A percentile compares a stretch with the other conserved stretches of the same genome.
Evolutionary conservation across 2,888 invertebrate species (phyloP).

Genomic region (Agrotis clavis): DNA sequence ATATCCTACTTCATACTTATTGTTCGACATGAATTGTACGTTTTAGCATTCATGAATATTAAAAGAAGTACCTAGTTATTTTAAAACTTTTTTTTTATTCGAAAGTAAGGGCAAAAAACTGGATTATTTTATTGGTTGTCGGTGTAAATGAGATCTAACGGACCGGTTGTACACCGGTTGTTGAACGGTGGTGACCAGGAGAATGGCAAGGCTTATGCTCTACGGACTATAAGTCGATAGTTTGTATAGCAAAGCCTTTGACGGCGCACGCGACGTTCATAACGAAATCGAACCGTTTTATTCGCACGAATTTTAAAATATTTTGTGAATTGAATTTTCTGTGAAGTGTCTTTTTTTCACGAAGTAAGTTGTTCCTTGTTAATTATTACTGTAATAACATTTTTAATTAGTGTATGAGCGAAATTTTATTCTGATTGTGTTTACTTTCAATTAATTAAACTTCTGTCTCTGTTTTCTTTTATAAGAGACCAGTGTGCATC

Average conservation of each 20-base stretch:
- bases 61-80: slow-evolving; percentile 16
- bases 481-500: slow-evolving; percentile 1
- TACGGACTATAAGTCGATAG: slow-evolving; percentile 63
- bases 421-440: slow-evolving; percentile 6
- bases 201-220: slow-evolving; percentile 70
- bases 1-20: slow-evolving; percentile 45
- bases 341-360: slow-evolving; percentile 41
- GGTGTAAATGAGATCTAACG: slow-evolving; percentile 67
- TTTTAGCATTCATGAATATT: slow-evolving; percentile 43
- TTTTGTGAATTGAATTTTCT: slow-evolving; percentile 38
- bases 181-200: slow-evolving; percentile 57
- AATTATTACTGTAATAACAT: slow-evolving; percentile 32
- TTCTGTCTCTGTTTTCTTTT: slow-evolving; percentile 17
- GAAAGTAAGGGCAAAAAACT: slow-evolving; percentile 23
- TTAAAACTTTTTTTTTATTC: slow-evolving; percentile 8
- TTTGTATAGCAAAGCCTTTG: slow-evolving; percentile 73
- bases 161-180: slow-evolving; percentile 70
- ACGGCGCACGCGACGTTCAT: slow-evolving; percentile 72
- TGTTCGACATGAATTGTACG: slow-evolving; percentile 35
- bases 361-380: slow-evolving; percentile 52
- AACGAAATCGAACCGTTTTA: slow-evolving; percentile 18
- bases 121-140: slow-evolving; percentile 29
- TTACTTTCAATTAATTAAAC: slow-evolving; percentile 27
- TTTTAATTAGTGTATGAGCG: slow-evolving; percentile 18
- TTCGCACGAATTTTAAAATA: slow-evolving; percentile 36